Conservation (phyloP, 2,888 invertebrate genomes). For the Sericinus montela region DNA sequence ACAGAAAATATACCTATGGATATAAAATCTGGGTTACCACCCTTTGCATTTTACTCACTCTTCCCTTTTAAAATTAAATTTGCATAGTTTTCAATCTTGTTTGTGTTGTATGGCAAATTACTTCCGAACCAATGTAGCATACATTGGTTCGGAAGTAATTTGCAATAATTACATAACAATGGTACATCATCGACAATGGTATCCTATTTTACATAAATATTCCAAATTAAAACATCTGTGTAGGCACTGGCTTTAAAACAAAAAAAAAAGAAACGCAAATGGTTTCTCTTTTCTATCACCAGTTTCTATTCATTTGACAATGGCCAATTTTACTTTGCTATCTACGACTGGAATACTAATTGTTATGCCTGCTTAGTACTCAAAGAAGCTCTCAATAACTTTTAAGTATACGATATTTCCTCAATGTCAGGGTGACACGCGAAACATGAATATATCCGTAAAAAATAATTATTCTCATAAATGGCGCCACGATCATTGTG, state of each 20-base stretch:
- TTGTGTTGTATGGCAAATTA: too few relatives aligned
- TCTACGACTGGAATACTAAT: conserved; percentile 7
- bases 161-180: conserved; percentile 4
- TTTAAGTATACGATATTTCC: conserved; percentile 21
- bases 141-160: neutral
- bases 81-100: too few relatives aligned
- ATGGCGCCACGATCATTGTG: conserved; percentile 40
- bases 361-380: neutral
- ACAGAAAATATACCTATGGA: too few relatives aligned
- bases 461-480: conserved; percentile 49
- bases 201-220: conserved; percentile 13
- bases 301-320: conserved; percentile 10
- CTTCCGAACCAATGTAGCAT: too few relatives aligned
- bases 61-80: too few relatives aligned
- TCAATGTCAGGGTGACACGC: conserved; percentile 23
- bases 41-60: too few relatives aligned
- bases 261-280: conserved; percentile 4
- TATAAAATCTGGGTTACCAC: too few relatives aligned
- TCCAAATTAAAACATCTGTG: neutral
- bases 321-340: conserved; percentile 6
- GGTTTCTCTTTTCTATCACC: conserved; percentile 14
- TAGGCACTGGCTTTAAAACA: neutral
- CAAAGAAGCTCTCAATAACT: neutral
- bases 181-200: conserved; percentile 2
- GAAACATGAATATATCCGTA: conserved; percentile 38